phyloP scores from a whole-genome alignment of 2,797 vertebrate genomes.

The Pseudochirops cupreus region DNA sequence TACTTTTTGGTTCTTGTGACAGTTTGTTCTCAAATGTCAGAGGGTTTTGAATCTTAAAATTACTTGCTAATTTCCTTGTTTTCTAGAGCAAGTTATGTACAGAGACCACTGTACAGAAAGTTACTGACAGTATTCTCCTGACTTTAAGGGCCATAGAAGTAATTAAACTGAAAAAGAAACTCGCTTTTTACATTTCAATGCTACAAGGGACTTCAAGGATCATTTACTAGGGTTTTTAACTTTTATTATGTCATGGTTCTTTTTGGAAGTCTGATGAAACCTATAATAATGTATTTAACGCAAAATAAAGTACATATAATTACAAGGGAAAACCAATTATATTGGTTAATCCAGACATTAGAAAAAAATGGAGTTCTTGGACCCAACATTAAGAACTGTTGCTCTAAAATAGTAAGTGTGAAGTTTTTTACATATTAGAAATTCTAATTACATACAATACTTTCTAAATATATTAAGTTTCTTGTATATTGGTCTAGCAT shows the following conservation, averaged over 20 bases:
- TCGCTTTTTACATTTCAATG: neutral
- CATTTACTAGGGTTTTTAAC: neutral
- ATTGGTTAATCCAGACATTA: neutral
- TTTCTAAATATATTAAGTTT: neutral
- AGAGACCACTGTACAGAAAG: conserved; percentile 7
- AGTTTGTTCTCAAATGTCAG: conserved; percentile 34
- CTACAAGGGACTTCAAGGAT: neutral
- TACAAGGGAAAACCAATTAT: neutral
- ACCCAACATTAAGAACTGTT: neutral
- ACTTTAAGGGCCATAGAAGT: neutral
- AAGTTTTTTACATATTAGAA: neutral
- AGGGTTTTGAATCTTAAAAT: neutral
- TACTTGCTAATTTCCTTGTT: conserved; percentile 17
- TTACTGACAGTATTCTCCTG: conserved; percentile 28
- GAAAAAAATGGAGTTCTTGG: neutral
- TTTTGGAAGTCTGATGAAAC: neutral
- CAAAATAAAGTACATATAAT: neutral
- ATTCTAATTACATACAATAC: neutral
- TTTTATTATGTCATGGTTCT: neutral
- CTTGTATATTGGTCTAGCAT: neutral
- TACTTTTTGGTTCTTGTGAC: conserved; percentile 25
- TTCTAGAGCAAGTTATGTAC: conserved; percentile 40
- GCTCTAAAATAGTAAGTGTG: neutral
- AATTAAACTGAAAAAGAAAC: conserved; percentile 35
- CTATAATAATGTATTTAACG: neutral